Evolutionary conservation across 1,140 invertebrate genomes (phyloP).

Genomic region (Ruditapes philippinarum): DNA sequence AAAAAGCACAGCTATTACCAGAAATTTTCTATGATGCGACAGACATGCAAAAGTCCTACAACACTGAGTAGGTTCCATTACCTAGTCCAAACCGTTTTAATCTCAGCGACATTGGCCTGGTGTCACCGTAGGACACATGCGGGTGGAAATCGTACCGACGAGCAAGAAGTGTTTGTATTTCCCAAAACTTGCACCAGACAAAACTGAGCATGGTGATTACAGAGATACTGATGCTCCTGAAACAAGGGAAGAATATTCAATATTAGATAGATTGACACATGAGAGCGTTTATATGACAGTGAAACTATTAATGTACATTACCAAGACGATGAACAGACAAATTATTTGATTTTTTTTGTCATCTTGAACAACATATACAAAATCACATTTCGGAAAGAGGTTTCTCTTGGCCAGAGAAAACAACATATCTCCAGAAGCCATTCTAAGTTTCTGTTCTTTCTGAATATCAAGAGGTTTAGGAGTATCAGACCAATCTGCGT

Average conservation of each 20-base stretch:
- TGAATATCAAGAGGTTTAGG: too few relatives aligned
- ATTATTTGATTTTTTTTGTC: background rate
- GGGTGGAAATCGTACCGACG: background rate
- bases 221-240: background rate
- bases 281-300: background rate
- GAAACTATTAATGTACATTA: background rate
- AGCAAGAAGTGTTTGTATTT: constrained; percentile 42
- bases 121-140: constrained; percentile 41
- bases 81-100: constrained; percentile 48
- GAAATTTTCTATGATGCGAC: background rate
- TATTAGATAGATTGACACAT: background rate
- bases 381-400: constrained; percentile 15
- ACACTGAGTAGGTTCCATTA: background rate
- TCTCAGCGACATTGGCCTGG: constrained; percentile 40
- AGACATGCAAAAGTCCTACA: background rate
- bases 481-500: too few relatives aligned
- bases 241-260: background rate
- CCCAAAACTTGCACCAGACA: constrained; percentile 38
- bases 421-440: too few relatives aligned
- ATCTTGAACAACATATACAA: background rate
- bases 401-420: constrained; percentile 52
- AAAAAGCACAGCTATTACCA: too few relatives aligned
- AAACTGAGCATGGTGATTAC: background rate
- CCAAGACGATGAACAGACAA: too few relatives aligned
- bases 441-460: too few relatives aligned